Evolutionary conservation across 2,888 invertebrate genomes (phyloP).

Genomic region (Protula sp.): DNA sequence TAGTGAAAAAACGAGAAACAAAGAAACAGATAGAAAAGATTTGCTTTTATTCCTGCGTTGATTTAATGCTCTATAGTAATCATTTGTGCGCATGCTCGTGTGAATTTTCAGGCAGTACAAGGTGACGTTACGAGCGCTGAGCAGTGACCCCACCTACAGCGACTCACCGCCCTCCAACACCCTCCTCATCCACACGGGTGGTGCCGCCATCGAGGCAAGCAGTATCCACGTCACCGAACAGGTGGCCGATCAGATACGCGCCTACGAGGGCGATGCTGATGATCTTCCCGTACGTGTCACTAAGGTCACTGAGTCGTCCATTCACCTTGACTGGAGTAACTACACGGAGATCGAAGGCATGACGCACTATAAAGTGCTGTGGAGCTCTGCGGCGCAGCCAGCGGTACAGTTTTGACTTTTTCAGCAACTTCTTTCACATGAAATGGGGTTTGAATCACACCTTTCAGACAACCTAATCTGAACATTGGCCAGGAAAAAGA

Average conservation of each 20-base stretch:
- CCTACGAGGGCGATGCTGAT: constrained; percentile 32
- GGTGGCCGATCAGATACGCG: background rate
- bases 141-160: constrained; percentile 35
- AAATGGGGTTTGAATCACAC: no score
- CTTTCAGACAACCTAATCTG: no score
- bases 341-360: constrained; percentile 42
- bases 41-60: no score
- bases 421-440: no score
- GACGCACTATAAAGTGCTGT: constrained; percentile 45
- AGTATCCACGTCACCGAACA: background rate
- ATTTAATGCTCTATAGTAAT: no score
- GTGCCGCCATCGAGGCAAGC: background rate
- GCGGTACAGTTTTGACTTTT: no score
- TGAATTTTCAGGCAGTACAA: constrained; percentile 36
- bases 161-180: constrained; percentile 47
- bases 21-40: no score
- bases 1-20: no score
- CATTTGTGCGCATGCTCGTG: background rate
- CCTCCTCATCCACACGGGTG: constrained; percentile 36
- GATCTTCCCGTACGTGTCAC: constrained; percentile 41
- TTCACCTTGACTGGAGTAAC: constrained; percentile 49
- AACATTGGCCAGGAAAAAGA: no score
- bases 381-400: constrained; percentile 53
- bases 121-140: constrained; percentile 44
- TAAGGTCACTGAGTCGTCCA: constrained; percentile 43